These are phyloP conservation scores for Setipinna tenuifilis DNA, from an alignment of 2,797 vertebrate genomes.

Conservation along the genomic window DNA sequence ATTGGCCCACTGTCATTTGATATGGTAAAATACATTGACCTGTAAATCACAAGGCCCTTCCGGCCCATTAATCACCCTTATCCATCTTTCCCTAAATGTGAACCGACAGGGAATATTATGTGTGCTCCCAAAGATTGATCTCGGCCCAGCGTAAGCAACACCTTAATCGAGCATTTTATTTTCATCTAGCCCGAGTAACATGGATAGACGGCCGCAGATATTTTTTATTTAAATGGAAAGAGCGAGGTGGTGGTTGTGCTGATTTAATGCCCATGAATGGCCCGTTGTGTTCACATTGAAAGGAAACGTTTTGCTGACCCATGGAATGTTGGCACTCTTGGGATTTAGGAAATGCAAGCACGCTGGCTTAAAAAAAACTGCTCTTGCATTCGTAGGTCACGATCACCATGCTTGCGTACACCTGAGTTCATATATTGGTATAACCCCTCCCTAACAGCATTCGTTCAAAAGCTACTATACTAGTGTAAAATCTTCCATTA, in stretches of 20 bases:
- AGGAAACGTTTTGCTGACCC: slow-evolving; percentile 7
- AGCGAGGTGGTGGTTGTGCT: neutral
- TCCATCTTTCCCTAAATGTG: slow-evolving; percentile 27
- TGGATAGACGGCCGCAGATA: neutral
- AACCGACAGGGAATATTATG: slow-evolving; percentile 38
- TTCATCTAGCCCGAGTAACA: slow-evolving; percentile 3
- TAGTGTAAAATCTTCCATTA: too few species aligned
- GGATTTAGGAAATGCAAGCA: neutral
- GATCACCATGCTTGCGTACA: too few species aligned
- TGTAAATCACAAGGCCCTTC: slow-evolving; percentile 23
- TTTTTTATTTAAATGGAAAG: slow-evolving; percentile 17
- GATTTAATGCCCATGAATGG: slow-evolving; percentile 3
- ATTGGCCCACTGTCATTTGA: slow-evolving; percentile 56
- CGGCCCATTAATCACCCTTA: slow-evolving; percentile 32
- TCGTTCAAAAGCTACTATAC: too few species aligned
- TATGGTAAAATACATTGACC: slow-evolving; percentile 50
- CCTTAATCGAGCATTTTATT: slow-evolving; percentile 28
- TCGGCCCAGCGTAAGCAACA: slow-evolving; percentile 13
- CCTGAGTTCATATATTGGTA: too few species aligned
- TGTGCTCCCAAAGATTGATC: slow-evolving; percentile 34
- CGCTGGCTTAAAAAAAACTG: neutral
- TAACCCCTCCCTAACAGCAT: too few species aligned
- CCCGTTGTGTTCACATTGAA: neutral
- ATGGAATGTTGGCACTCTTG: neutral
- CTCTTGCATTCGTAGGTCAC: neutral